Conservation (phyloP, 2,888 invertebrate species). For the Polylopha cassiicola region DNA sequence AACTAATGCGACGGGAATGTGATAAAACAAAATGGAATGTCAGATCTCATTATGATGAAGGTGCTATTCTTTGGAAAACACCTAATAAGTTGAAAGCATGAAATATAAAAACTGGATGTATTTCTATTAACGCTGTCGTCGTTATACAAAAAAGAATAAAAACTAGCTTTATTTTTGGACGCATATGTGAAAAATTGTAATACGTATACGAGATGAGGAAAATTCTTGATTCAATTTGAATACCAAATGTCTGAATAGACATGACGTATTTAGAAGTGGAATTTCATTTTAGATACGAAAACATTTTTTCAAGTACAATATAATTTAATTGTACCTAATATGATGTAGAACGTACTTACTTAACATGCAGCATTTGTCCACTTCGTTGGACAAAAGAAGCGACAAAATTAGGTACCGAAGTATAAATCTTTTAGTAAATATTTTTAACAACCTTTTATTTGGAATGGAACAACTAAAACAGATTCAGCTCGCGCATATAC, state of each 20-base stretch:
- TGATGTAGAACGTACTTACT: too few relatives aligned
- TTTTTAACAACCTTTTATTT: too few relatives aligned
- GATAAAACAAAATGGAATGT: constrained; percentile 12
- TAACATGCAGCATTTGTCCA: too few relatives aligned
- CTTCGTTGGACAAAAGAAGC: too few relatives aligned
- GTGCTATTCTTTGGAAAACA: not conserved
- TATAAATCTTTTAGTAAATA: too few relatives aligned
- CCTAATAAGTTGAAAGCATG: not conserved
- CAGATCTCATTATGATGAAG: constrained; percentile 4
- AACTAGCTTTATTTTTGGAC: constrained; percentile 12
- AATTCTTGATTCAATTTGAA: constrained; percentile 13
- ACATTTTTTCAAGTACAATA: too few relatives aligned
- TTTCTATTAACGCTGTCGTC: constrained; percentile 16
- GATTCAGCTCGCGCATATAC: too few relatives aligned
- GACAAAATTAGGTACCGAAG: too few relatives aligned
- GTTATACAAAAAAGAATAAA: constrained; percentile 13
- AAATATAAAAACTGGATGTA: constrained; percentile 6
- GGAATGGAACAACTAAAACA: too few relatives aligned
- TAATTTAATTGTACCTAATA: too few relatives aligned
- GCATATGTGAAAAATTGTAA: constrained; percentile 14
- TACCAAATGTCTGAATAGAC: constrained; percentile 4
- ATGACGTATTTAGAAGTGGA: too few relatives aligned
- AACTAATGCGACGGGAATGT: constrained; percentile 11
- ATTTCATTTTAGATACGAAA: too few relatives aligned
- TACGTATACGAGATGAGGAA: constrained; percentile 11